Percentiles rank a stretch among this genome's conserved stretches.
Conservation (phyloP, 2,113 vertebrate genomes). For the Orcinus orca region DNA sequence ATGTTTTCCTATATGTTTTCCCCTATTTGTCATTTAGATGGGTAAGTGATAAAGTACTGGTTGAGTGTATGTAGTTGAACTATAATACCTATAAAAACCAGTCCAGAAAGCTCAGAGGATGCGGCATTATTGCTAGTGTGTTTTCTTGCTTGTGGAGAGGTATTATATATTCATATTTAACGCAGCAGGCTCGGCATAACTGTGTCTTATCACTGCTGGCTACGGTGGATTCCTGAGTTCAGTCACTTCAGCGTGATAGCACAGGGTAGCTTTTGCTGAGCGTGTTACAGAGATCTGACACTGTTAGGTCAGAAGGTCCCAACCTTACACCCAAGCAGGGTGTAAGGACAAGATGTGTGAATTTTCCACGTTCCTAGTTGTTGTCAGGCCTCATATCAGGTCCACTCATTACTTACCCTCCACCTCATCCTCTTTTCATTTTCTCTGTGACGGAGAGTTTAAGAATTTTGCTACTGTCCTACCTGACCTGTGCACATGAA, state of each 20-base stretch:
- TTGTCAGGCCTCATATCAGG: too few species aligned
- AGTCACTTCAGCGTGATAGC: not conserved
- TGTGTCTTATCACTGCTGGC: too few species aligned
- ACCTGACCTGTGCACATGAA: not conserved
- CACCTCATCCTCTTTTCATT: too few species aligned
- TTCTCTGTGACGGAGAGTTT: not conserved
- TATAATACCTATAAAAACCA: not conserved
- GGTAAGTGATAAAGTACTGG: not conserved
- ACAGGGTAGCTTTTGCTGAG: not conserved
- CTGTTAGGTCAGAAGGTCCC: not conserved
- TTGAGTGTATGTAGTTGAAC: not conserved
- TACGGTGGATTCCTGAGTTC: too few species aligned
- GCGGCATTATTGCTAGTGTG: not conserved
- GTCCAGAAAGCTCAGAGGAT: not conserved
- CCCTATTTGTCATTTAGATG: not conserved
- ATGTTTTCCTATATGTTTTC: not conserved
- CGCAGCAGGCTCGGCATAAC: not conserved
- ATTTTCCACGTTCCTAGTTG: not conserved
- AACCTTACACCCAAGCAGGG: not conserved
- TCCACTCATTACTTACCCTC: not conserved
- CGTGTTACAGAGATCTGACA: fast-evolving
- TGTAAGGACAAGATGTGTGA: not conserved
- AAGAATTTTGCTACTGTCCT: not conserved
- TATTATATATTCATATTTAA: fast-evolving
- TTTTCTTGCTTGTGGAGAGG: too few species aligned